Base-by-base conservation (phyloP, 2,113 vertebrate species). In the Seriola quinqueradiata region DNA sequence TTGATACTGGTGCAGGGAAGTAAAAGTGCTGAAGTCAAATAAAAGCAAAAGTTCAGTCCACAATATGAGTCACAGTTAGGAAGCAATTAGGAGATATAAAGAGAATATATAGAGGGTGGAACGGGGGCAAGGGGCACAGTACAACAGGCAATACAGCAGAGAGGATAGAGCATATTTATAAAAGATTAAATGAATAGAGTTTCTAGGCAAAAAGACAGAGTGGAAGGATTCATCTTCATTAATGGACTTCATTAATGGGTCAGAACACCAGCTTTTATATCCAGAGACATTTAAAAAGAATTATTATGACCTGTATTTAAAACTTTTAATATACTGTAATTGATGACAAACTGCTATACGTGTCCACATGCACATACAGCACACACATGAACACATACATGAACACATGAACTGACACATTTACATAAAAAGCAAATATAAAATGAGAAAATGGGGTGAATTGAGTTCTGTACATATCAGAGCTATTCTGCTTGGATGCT, bases 201-300 rank as follows among this genome's bases (percentile, higher is more conserved):
- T 80, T 80, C 86, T 60, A 66, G 68, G 83, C 38, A 70, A 76
- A 70, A 48, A 74, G 14, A 84, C 34, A 71, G 58, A 87, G 58
- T 83, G 60, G 42, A 48, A 73, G 25, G 28, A 82, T 91, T 86
- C 76, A 89, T 92, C 85, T 88, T 86, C 87, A 88, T 90, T 90
- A 92, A 79, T 92, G 90, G 94, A 93, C 75, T 32, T 72, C 55
- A 59, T 72, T 87, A 90, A 94, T 93, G 92, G 93, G 93, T 94
- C 91, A 92, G 93, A 93, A 94, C 94, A 95, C 94, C 94, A 95
- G 94, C 93, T 94, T 95, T 95, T 95, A 87, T 95, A 94, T 87
- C 78, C 82, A 90, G 89, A 89, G 77, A 92, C 80, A 87, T 90
- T 91, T 79, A 74, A 90, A 89, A 80, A 77, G 9, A 82, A 87